phyloP scores from a whole-genome alignment of 2,797 vertebrate genomes.

The Carcharodon carcharias region DNA sequence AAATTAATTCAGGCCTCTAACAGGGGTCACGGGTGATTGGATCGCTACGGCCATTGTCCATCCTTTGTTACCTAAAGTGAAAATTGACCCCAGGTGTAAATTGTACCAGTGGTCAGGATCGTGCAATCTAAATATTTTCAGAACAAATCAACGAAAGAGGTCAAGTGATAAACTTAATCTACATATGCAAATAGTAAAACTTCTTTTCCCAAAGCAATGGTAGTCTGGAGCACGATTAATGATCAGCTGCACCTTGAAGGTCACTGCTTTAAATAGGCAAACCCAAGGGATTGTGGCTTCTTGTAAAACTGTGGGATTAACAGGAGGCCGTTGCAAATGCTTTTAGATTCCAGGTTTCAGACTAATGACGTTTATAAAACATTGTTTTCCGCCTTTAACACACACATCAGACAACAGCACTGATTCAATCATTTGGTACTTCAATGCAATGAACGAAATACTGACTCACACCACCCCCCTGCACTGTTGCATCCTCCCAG shows the following conservation, averaged over 20 bases:
- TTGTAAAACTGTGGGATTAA: neutral
- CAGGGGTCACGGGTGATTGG: neutral
- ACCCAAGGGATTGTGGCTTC: neutral
- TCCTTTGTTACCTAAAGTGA: neutral
- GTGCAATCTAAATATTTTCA: neutral
- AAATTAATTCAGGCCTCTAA: neutral
- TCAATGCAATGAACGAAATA: too few species aligned
- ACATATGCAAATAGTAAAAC: neutral
- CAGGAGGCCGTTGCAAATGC: neutral
- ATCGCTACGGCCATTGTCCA: neutral
- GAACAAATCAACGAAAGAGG: neutral
- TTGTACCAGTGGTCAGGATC: neutral
- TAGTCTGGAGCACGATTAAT: neutral
- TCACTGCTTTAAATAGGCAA: neutral
- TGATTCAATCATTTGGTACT: too few species aligned
- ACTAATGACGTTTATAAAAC: neutral
- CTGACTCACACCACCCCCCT: too few species aligned
- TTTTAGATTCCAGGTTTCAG: neutral
- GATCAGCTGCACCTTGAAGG: neutral
- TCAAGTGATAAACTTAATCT: neutral
- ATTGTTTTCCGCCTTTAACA: neutral
- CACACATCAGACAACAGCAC: neutral
- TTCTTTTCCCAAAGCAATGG: neutral
- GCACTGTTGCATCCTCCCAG: neutral
- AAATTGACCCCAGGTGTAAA: neutral